A percentile compares a stretch with the other conserved stretches of the same genome.
phyloP scores from a whole-genome alignment of 2,113 vertebrate species.

The Phylloscopus trochilus region DNA sequence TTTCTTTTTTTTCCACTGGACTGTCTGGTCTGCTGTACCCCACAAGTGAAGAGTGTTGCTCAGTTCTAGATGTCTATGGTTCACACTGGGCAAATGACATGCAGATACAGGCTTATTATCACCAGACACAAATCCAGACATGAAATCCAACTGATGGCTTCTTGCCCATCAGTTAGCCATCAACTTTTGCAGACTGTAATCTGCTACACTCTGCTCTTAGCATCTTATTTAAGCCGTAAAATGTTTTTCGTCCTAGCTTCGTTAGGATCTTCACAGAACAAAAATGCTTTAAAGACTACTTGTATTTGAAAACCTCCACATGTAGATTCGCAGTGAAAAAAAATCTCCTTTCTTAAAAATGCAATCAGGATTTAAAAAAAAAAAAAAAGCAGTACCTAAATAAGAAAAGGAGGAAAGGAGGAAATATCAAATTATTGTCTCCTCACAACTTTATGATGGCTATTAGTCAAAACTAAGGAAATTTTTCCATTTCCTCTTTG shows the following conservation, averaged over 20 bases:
- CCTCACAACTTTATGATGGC: not conserved
- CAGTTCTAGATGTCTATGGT: rapidly evolving
- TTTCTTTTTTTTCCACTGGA: not conserved
- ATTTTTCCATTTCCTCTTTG: not conserved
- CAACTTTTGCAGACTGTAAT: not conserved
- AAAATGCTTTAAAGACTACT: not conserved
- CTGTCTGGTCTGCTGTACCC: not conserved
- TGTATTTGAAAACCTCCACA: not conserved
- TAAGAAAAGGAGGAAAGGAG: not conserved
- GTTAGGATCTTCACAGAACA: not conserved
- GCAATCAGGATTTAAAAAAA: not conserved
- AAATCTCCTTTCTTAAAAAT: not conserved
- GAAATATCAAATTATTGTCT: not conserved
- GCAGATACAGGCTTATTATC: not conserved
- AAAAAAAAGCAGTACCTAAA: not conserved
- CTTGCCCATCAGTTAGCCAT: not conserved
- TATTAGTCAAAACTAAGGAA: not conserved
- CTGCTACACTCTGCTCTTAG: not conserved
- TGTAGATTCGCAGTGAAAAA: not conserved
- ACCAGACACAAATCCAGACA: not conserved
- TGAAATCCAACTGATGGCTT: not conserved
- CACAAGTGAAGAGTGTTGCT: not conserved
- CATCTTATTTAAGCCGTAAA: not conserved
- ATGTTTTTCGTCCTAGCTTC: not conserved
- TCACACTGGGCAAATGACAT: not conserved